Evolutionary conservation across 2,888 invertebrate species (phyloP).

Genomic region (Abrostola triplasia): DNA sequence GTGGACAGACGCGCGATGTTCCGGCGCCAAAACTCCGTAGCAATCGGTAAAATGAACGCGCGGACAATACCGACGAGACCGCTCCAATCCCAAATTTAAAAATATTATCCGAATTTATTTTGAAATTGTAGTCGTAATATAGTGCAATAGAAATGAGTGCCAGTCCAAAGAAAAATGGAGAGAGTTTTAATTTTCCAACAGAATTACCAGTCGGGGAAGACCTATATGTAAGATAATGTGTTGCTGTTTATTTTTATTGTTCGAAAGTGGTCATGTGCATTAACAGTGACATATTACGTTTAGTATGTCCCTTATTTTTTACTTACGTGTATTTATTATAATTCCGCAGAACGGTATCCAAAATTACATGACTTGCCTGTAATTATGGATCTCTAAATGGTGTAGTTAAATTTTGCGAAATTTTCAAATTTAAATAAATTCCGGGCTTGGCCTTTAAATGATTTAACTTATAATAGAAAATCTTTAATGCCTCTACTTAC

Average conservation of each 20-base stretch:
- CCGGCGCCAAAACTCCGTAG: slow-evolving; percentile 51
- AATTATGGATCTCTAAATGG: too few relatives aligned
- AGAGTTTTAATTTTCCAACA: slow-evolving; percentile 30
- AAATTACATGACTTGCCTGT: too few relatives aligned
- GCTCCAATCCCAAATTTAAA: slow-evolving; percentile 46
- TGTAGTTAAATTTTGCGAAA: too few relatives aligned
- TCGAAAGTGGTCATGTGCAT: slow-evolving; percentile 33
- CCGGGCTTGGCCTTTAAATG: too few relatives aligned
- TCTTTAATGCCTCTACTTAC: too few relatives aligned
- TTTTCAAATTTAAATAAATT: too few relatives aligned
- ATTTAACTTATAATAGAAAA: too few relatives aligned
- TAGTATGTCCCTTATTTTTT: not conserved
- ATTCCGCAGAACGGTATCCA: not conserved
- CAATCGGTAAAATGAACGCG: slow-evolving; percentile 67
- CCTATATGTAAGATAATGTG: slow-evolving; percentile 36
- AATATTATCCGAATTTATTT: slow-evolving; percentile 23
- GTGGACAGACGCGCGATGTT: slow-evolving; percentile 65
- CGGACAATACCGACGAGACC: slow-evolving; percentile 39
- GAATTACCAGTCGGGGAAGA: slow-evolving; percentile 23
- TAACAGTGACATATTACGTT: not conserved
- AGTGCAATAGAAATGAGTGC: slow-evolving; percentile 43
- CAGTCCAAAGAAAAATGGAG: slow-evolving; percentile 24
- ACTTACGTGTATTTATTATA: not conserved
- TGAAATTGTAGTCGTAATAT: slow-evolving; percentile 16
- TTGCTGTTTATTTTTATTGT: slow-evolving; percentile 6